A percentile compares a stretch with the other conserved stretches of the same genome.
These are phyloP conservation scores for Cephalopachus bancanus DNA, from an alignment of 2,797 vertebrate genomes.

Conservation along the genomic window DNA sequence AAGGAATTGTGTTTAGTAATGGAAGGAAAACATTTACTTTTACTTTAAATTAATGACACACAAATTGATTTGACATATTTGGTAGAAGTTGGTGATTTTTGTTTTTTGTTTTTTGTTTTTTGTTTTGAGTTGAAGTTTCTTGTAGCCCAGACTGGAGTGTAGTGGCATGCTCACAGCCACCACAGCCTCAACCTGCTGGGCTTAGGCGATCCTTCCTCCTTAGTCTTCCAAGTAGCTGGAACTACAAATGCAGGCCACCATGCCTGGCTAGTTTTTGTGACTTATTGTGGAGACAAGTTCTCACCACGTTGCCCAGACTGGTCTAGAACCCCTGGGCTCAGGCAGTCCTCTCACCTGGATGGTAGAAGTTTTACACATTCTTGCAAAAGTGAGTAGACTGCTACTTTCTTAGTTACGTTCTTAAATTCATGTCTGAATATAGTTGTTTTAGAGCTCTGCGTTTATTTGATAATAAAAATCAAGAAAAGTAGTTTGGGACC, in stretches of 20 bases:
- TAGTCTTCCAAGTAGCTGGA: too few relatives aligned
- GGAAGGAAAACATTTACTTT: slow-evolving; percentile 60
- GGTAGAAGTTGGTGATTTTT: not conserved
- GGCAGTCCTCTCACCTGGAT: not conserved
- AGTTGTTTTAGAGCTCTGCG: not conserved
- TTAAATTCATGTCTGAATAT: slow-evolving; percentile 56
- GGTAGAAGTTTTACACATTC: not conserved
- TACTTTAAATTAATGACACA: slow-evolving; percentile 47
- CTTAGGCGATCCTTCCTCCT: too few relatives aligned
- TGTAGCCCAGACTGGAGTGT: too few relatives aligned
- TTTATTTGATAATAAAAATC: slow-evolving; percentile 36
- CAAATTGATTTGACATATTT: slow-evolving; percentile 36
- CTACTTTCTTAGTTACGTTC: slow-evolving; percentile 40
- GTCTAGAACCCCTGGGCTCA: too few relatives aligned
- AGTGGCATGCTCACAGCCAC: too few relatives aligned
- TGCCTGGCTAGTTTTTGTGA: too few relatives aligned
- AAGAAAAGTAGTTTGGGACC: slow-evolving; percentile 71
- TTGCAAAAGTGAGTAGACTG: slow-evolving; percentile 34
- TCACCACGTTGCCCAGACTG: too few relatives aligned
- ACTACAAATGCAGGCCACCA: too few relatives aligned
- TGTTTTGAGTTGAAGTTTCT: too few relatives aligned
- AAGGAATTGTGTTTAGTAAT: slow-evolving; percentile 23
- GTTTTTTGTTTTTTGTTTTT: too few relatives aligned
- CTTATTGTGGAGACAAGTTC: too few relatives aligned
- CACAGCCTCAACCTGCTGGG: too few relatives aligned